phyloP scores from a whole-genome alignment of 2,113 vertebrate genomes.

The Tetrax tetrax region DNA sequence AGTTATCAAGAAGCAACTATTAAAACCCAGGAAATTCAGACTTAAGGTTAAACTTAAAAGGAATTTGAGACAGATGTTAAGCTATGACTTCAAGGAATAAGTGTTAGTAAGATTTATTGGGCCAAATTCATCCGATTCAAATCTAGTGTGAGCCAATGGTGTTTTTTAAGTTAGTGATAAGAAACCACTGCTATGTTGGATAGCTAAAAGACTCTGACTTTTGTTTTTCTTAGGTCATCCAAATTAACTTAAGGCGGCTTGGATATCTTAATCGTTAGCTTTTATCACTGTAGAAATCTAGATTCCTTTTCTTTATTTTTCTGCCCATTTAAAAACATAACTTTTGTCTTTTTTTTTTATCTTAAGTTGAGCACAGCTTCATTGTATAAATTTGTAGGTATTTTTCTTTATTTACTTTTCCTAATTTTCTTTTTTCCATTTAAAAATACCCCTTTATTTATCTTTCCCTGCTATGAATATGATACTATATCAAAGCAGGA shows the following conservation, averaged over 20 bases:
- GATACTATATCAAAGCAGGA: neutral
- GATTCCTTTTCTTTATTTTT: neutral
- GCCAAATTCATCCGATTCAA: neutral
- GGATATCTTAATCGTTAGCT: neutral
- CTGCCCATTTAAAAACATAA: neutral
- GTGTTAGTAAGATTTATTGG: slow-evolving; percentile 42
- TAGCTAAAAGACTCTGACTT: neutral
- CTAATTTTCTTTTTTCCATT: neutral
- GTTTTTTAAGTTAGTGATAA: neutral
- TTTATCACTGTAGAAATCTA: neutral
- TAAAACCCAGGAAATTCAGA: slow-evolving; percentile 20
- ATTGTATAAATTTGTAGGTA: neutral
- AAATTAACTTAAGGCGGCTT: neutral
- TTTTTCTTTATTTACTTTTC: neutral
- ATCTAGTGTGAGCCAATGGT: neutral
- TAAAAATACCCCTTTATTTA: neutral
- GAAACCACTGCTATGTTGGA: neutral
- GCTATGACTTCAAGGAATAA: slow-evolving; percentile 27
- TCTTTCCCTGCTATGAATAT: neutral
- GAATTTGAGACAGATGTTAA: neutral
- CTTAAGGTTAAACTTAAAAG: slow-evolving; percentile 28
- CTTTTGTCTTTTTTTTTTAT: neutral
- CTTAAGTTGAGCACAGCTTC: neutral
- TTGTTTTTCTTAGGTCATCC: neutral
- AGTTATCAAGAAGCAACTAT: slow-evolving; percentile 8